Percentiles rank a stretch among this genome's conserved stretches.
Conservation (phyloP, 2,113 vertebrate species). For the Crotalus tigris region DNA sequence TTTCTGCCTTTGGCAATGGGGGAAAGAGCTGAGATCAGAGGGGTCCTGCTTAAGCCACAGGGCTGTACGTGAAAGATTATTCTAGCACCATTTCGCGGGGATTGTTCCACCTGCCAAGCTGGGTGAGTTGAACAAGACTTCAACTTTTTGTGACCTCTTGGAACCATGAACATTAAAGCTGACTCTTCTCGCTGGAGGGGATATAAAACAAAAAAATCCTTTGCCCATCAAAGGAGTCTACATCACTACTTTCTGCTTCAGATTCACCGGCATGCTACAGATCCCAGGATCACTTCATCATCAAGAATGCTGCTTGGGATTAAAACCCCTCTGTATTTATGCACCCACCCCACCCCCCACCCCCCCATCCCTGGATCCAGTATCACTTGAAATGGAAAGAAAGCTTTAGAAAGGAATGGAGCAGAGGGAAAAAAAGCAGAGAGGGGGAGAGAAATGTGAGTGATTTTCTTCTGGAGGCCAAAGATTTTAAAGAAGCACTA, state of each 20-base stretch:
- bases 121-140: slow-evolving; percentile 14
- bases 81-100: not conserved
- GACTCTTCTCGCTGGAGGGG: not conserved
- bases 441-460: not conserved
- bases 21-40: slow-evolving; percentile 21
- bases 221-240: not conserved
- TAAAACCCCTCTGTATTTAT: not conserved
- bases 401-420: not conserved
- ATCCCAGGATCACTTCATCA: not conserved
- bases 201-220: not conserved
- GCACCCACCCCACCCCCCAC: not conserved
- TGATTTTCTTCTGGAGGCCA: not conserved
- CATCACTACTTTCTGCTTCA: not conserved
- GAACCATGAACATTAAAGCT: slow-evolving; percentile 11
- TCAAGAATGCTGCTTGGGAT: not conserved
- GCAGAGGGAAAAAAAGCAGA: not conserved
- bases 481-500: not conserved
- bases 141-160: slow-evolving; percentile 42
- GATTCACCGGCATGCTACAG: not conserved
- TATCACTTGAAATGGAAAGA: not conserved
- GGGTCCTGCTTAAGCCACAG: not conserved
- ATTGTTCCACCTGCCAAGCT: slow-evolving; percentile 5
- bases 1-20: slow-evolving; percentile 10
- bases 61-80: slow-evolving; percentile 11
- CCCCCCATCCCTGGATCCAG: not conserved